These are phyloP conservation scores for Nannoperca obscura DNA, from an alignment of 2,797 vertebrate genomes.

Conservation along the genomic window DNA sequence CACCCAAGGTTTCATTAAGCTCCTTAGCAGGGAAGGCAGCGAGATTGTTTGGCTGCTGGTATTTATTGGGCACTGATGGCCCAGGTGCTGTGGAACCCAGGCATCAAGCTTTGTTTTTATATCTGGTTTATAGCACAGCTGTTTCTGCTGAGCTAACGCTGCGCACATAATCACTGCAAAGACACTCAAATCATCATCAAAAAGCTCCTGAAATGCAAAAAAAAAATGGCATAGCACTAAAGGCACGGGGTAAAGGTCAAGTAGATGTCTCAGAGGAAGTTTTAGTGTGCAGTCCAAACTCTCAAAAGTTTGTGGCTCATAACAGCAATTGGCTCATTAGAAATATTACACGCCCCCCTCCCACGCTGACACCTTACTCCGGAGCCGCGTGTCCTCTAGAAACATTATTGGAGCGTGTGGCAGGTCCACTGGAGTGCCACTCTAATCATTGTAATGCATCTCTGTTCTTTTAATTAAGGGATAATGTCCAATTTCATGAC, in stretches of 20 bases:
- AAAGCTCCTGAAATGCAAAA: conserved; percentile 73
- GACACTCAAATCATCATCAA: conserved; percentile 80
- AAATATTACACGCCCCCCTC: conserved; percentile 61
- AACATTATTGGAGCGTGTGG: conserved; percentile 77
- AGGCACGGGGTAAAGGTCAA: conserved; percentile 52
- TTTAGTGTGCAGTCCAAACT: conserved; percentile 39
- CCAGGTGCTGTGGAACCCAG: conserved; percentile 80
- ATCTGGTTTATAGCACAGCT: conserved; percentile 85
- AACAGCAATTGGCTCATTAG: conserved; percentile 66
- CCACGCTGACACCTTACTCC: conserved; percentile 51
- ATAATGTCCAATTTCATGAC: conserved; percentile 91
- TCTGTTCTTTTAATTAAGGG: conserved; percentile 91
- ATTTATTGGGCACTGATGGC: conserved; percentile 84
- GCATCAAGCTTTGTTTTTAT: conserved; percentile 82
- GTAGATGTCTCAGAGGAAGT: conserved; percentile 45
- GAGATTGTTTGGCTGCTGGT: conserved; percentile 72
- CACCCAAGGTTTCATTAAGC: conserved; percentile 71
- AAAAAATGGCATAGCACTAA: conserved; percentile 34
- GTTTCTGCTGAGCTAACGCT: conserved; percentile 77
- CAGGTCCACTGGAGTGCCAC: conserved; percentile 77
- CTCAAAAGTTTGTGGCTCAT: conserved; percentile 61
- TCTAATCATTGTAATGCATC: conserved; percentile 89
- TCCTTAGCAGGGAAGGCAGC: conserved; percentile 59
- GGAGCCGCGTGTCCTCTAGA: conserved; percentile 69
- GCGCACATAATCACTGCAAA: conserved; percentile 76